A percentile compares a stretch with the other conserved stretches of the same genome.
These are phyloP conservation scores for Cantharis lateralis DNA, from an alignment of 2,888 invertebrate species.

Conservation along the genomic window DNA sequence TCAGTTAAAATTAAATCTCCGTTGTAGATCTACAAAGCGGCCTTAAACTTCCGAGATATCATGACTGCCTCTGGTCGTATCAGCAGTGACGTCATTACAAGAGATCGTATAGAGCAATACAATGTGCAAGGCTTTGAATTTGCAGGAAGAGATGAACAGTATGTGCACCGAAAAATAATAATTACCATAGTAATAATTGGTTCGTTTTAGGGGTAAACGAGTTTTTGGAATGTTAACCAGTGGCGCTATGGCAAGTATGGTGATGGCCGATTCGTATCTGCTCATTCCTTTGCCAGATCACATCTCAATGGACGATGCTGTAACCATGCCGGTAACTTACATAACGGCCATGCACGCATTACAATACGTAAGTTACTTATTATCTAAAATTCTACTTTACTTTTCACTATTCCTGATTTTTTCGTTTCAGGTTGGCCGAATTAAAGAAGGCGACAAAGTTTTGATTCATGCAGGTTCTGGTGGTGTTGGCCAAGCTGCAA, in stretches of 20 bases:
- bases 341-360: conserved; percentile 59
- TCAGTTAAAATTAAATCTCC: conserved; percentile 46
- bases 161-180: neutral
- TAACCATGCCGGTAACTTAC: conserved; percentile 78
- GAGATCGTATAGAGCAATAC: conserved; percentile 58
- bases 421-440: conserved; percentile 31
- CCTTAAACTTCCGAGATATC: conserved; percentile 91
- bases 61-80: conserved; percentile 93
- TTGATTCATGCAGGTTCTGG: conserved; percentile 68
- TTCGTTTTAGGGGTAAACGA: conserved; percentile 59
- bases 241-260: conserved; percentile 65
- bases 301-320: conserved; percentile 77
- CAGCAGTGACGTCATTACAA: conserved; percentile 77
- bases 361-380: conserved; percentile 46
- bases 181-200: neutral
- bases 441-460: conserved; percentile 53
- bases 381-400: neutral
- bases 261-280: conserved; percentile 61
- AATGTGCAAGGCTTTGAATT: conserved; percentile 66
- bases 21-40: conserved; percentile 73
- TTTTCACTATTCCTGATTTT: neutral
- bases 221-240: conserved; percentile 69
- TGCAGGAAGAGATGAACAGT: conserved; percentile 54
- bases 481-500: conserved; percentile 80
- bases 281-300: conserved; percentile 70